Base-by-base conservation (phyloP, 2,888 invertebrate species). In the Sinodicranocentrus sp. region DNA sequence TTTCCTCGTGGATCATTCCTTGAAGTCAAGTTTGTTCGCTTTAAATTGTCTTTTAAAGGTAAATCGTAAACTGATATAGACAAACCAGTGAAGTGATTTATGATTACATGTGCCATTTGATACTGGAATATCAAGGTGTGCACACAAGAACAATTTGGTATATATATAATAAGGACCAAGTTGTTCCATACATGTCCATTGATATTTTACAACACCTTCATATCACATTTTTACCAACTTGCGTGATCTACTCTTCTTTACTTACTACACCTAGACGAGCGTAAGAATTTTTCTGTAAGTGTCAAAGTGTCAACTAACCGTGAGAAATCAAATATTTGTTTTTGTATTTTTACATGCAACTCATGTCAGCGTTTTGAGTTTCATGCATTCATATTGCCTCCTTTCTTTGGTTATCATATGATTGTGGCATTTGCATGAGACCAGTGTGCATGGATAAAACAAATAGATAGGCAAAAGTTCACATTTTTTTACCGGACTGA, bases 301-400 rank as follows among this genome's bases (percentile, higher is more conserved):
- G 5, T 39, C 13, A 13, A 8, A 39, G 39, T 39, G 5, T 39
- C 5, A 39, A 39, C 39, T 39, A 5, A 57, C 1, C 57, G 23
- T 57, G 57, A 57, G 25, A 57, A 57, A 25, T 57, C 57, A 57
- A 57, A 57, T 57, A 57, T 57, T 57, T 57, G 57, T 23, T 57
- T 2, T 57, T 57, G 21, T 25, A 15, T 54, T 21, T 6, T 54
- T 21, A 1, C 39, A 39, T 39, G 6, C 39, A 39, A 13, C 39
- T 39, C 39, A 8, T 39, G 5, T 39, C 39, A 13, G 13, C 39
- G 39, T 39, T 8, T 13, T 13, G 5, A 8, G 6, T 39, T 8
- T 39, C 39, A 13, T 39, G 6, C 13, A 8, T 39, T 39, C 39
- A 13, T 39, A 5, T 39, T 39, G 39, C 5, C 5, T 8, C 13